Evolutionary conservation across 2,888 invertebrate species (phyloP).

Genomic region (Drosophila mulleri): DNA sequence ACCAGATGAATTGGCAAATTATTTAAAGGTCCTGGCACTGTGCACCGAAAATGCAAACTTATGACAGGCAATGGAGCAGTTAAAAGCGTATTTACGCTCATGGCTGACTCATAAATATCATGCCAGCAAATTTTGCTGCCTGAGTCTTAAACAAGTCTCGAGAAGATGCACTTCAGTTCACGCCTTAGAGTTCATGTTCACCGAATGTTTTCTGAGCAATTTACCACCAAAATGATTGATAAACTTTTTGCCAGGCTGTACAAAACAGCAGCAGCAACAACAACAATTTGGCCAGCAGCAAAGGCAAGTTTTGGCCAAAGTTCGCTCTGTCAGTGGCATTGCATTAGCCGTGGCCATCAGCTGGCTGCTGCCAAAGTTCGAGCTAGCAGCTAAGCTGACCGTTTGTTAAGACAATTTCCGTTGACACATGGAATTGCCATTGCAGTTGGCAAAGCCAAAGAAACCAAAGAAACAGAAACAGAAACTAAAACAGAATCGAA

Average conservation of each 20-base stretch:
- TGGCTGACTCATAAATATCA: conserved; percentile 32
- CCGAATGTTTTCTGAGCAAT: conserved; percentile 82
- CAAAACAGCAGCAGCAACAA: conserved; percentile 19
- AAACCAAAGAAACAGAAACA: not conserved
- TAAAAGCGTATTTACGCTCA: conserved; percentile 21
- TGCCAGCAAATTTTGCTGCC: not conserved
- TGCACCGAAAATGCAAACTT: conserved; percentile 32
- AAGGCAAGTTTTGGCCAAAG: conserved; percentile 41
- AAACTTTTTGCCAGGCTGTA: conserved; percentile 71
- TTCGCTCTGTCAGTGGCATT: conserved; percentile 47
- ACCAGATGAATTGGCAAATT: conserved; percentile 71
- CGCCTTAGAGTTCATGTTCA: conserved; percentile 51
- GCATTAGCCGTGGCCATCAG: conserved; percentile 60
- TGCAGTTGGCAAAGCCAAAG: conserved; percentile 50
- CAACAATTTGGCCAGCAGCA: conserved; percentile 32
- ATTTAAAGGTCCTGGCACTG: conserved; percentile 48
- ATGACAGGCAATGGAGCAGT: conserved; percentile 47
- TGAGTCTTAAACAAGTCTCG: conserved; percentile 5
- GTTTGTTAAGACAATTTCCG: conserved; percentile 71
- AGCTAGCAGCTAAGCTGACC: conserved; percentile 44
- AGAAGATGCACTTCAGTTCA: conserved; percentile 16
- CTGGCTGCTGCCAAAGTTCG: conserved; percentile 53
- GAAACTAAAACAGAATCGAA: not conserved
- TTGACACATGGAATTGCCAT: conserved; percentile 75
- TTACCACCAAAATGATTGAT: conserved; percentile 84